A percentile compares a stretch with the other conserved stretches of the same genome.
phyloP scores from a whole-genome alignment of 2,113 vertebrate species.

The Lates calcarifer region DNA sequence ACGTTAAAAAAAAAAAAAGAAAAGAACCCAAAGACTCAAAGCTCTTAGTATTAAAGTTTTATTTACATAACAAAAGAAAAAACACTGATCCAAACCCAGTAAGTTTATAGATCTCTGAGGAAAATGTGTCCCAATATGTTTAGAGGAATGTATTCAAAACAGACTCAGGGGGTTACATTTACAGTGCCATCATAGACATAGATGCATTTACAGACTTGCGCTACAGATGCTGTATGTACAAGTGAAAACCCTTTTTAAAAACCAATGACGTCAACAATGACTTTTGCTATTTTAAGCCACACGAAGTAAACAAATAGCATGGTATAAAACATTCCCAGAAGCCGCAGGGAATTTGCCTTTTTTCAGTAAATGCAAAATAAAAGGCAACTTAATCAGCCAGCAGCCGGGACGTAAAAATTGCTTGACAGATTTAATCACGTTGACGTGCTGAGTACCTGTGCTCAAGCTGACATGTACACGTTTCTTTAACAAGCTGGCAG shows the following conservation, averaged over 20 bases:
- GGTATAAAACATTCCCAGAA: conserved; percentile 10
- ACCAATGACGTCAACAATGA: background rate
- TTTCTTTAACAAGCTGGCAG: conserved; percentile 6
- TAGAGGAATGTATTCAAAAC: conserved; percentile 51
- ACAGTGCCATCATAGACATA: conserved; percentile 32
- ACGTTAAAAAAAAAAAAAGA: too few relatives aligned
- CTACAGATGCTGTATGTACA: conserved; percentile 44
- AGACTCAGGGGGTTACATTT: conserved; percentile 43
- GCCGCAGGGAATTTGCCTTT: background rate
- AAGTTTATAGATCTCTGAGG: conserved; percentile 10
- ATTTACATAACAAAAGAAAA: conserved; percentile 67
- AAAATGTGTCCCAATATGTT: conserved; percentile 22
- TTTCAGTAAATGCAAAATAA: conserved; percentile 2
- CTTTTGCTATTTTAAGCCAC: background rate
- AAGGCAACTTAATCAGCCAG: background rate
- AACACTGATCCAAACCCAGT: conserved; percentile 28
- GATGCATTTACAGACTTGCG: conserved; percentile 41
- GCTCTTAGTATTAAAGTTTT: conserved; percentile 65
- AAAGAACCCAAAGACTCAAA: background rate
- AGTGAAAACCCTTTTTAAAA: conserved; percentile 25
- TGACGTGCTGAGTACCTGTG: background rate
- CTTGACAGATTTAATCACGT: background rate
- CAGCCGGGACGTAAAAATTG: background rate
- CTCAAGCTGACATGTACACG: background rate
- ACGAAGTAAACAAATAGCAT: conserved; percentile 11